Evolutionary conservation across 2,113 vertebrate species (phyloP).

Genomic region (Platysternon megacephalum): DNA sequence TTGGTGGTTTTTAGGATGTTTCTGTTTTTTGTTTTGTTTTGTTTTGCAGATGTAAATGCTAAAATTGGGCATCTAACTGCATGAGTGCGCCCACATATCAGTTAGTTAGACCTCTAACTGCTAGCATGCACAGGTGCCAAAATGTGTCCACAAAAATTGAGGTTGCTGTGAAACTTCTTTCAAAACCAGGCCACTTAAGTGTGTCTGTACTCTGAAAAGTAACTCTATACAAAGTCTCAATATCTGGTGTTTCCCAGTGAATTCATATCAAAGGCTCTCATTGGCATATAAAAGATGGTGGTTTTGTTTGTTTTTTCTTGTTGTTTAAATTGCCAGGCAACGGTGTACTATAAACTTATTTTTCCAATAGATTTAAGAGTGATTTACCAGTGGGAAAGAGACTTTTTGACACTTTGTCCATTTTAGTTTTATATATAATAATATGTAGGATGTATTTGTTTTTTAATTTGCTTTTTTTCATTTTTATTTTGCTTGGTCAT

Average conservation of each 20-base stretch:
- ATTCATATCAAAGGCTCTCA: not conserved
- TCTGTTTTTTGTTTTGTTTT: too few species aligned
- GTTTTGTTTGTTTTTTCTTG: too few species aligned
- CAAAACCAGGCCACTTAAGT: not conserved
- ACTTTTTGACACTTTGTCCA: not conserved
- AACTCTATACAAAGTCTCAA: not conserved
- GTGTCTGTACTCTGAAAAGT: not conserved
- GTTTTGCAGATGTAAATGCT: too few species aligned
- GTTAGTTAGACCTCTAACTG: not conserved
- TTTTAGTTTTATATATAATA: not conserved
- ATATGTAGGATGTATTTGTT: not conserved
- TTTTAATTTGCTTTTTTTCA: not conserved
- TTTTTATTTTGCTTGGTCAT: not conserved
- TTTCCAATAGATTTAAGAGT: not conserved
- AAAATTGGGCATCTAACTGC: not conserved
- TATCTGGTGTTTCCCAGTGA: not conserved
- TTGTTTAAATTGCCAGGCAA: too few species aligned
- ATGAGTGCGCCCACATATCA: not conserved
- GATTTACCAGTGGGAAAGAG: not conserved
- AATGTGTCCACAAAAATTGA: not conserved
- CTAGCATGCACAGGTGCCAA: not conserved
- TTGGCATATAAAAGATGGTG: not conserved
- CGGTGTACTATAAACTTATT: not conserved
- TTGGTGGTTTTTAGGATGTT: too few species aligned
- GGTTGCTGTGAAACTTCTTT: not conserved